Conservation (phyloP, 2,888 invertebrate species). For the Ophion costatus region DNA sequence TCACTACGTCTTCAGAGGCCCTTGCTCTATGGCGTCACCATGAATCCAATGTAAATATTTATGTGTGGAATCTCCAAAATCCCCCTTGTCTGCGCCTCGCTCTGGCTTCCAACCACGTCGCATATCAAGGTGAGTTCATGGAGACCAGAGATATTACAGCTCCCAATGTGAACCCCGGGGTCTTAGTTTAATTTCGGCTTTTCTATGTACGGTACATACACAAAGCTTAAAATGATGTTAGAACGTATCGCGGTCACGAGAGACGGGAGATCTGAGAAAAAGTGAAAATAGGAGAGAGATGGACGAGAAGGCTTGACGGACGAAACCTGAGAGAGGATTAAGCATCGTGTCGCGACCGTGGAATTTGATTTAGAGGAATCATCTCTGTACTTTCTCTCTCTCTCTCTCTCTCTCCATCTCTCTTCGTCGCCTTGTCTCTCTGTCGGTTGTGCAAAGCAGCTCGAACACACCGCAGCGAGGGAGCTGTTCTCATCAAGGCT, state of each 20-base stretch:
- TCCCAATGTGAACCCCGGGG: constrained; percentile 56
- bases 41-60: constrained; percentile 58
- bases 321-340: constrained; percentile 59
- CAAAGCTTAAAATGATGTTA: constrained; percentile 13
- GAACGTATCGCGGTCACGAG: constrained; percentile 11
- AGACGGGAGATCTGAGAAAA: constrained; percentile 21
- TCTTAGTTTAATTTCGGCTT: constrained; percentile 50
- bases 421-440: constrained; percentile 18
- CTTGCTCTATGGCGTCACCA: constrained; percentile 9
- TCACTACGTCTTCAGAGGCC: not conserved
- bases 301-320: constrained; percentile 25
- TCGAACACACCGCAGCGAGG: constrained; percentile 40
- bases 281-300: constrained; percentile 12
- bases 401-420: constrained; percentile 29
- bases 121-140: constrained; percentile 27
- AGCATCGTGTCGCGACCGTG: constrained; percentile 59
- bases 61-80: constrained; percentile 51
- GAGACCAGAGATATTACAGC: constrained; percentile 51
- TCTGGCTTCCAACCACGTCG: constrained; percentile 20
- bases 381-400: constrained; percentile 40
- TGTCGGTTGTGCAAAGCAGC: constrained; percentile 26
- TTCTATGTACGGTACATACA: constrained; percentile 11
- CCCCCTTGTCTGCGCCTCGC: constrained; percentile 3
- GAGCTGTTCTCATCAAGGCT: constrained; percentile 57
- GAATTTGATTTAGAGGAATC: constrained; percentile 65